Evolutionary conservation across 1,140 invertebrate species (phyloP).

Genomic region (Bombus confusus): DNA sequence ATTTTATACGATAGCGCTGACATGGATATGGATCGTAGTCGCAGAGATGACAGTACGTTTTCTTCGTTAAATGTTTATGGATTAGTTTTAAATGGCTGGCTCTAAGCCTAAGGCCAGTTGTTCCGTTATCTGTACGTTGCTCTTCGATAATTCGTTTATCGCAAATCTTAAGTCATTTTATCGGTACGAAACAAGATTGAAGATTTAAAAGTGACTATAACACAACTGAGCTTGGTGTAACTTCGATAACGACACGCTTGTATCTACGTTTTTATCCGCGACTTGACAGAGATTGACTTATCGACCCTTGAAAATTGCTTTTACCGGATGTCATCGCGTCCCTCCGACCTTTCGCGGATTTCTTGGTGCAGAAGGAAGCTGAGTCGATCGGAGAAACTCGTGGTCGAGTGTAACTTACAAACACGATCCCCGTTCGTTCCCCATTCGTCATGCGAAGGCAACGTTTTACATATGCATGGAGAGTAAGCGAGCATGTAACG

Average conservation of each 20-base stretch:
- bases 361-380: not conserved
- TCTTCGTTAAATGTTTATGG: not conserved
- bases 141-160: not conserved
- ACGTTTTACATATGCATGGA: constrained; percentile 70
- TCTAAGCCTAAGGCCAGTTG: not conserved
- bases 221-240: not conserved
- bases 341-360: not conserved
- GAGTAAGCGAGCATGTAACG: constrained; percentile 77
- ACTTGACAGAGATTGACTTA: not conserved
- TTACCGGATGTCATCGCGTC: not conserved
- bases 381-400: constrained; percentile 13
- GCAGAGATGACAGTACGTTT: too few relatives aligned
- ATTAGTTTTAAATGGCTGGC: too few relatives aligned
- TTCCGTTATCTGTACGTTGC: not conserved
- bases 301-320: not conserved
- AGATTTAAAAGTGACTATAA: not conserved
- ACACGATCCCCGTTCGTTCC: constrained; percentile 50
- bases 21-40: too few relatives aligned
- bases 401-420: constrained; percentile 37
- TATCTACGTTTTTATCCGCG: not conserved
- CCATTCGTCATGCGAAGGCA: constrained; percentile 69
- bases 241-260: too few relatives aligned
- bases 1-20: too few relatives aligned
- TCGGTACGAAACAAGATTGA: too few relatives aligned
- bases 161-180: not conserved